Evolutionary conservation across 2,797 vertebrate species (phyloP).

Genomic region (Chrysocyon brachyurus): DNA sequence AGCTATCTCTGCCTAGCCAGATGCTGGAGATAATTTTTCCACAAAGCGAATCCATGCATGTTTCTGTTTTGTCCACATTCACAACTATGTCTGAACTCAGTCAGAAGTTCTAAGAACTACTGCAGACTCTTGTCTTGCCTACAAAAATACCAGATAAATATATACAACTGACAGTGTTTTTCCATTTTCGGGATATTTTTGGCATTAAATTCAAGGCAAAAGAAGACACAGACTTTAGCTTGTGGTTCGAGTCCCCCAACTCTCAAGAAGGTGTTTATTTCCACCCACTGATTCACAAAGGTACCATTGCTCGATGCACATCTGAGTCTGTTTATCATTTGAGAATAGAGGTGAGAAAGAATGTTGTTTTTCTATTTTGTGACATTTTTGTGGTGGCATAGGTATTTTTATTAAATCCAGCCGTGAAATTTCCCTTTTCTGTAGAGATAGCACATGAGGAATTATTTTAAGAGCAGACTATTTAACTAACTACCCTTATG

Average conservation of each 20-base stretch:
- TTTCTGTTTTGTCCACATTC: conserved; percentile 60
- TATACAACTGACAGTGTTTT: conserved; percentile 59
- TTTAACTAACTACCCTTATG: conserved; percentile 22
- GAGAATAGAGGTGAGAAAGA: conserved; percentile 71
- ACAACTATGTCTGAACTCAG: conserved; percentile 71
- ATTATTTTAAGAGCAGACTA: conserved; percentile 67
- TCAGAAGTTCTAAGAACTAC: conserved; percentile 46
- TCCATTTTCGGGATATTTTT: conserved; percentile 68
- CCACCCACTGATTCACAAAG: neutral
- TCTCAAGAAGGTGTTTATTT: neutral
- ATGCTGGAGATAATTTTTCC: conserved; percentile 26
- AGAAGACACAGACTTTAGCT: conserved; percentile 14
- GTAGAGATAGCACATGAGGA: conserved; percentile 69
- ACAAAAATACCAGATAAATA: conserved; percentile 79
- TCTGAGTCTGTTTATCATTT: conserved; percentile 63
- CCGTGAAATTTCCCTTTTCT: conserved; percentile 58
- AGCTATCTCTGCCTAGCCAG: neutral
- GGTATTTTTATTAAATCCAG: conserved; percentile 74
- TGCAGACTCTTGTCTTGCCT: conserved; percentile 69
- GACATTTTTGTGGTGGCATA: conserved; percentile 74
- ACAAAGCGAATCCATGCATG: neutral
- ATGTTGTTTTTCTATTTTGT: conserved; percentile 75
- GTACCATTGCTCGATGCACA: neutral
- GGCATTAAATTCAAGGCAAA: conserved; percentile 59
- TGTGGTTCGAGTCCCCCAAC: conserved; percentile 43